These are phyloP conservation scores for Coregonus clupeaformis DNA, from an alignment of 2,113 vertebrate species.

Conservation along the genomic window DNA sequence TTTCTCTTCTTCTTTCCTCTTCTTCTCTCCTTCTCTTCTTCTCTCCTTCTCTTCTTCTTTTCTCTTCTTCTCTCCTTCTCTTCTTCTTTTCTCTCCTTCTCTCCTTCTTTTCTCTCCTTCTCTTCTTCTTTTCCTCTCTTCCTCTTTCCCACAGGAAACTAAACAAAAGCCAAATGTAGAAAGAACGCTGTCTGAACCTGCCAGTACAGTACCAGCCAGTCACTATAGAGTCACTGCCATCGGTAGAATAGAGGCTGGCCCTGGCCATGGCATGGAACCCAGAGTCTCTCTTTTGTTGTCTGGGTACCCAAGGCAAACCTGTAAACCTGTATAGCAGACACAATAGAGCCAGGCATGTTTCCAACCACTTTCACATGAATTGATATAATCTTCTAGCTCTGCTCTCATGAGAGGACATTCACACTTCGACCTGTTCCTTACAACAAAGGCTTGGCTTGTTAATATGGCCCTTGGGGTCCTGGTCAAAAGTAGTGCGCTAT, in stretches of 20 bases:
- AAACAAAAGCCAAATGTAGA: constrained; percentile 16
- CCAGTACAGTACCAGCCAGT: constrained; percentile 13
- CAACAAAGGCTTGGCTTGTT: not conserved
- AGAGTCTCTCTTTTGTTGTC: not conserved
- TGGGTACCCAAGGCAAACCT: constrained; percentile 18
- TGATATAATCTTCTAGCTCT: constrained; percentile 5
- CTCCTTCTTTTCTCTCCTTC: not conserved
- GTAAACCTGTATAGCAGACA: constrained; percentile 17
- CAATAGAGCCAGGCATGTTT: constrained; percentile 21
- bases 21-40: not conserved
- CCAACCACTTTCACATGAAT: constrained; percentile 11
- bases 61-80: constrained; percentile 10
- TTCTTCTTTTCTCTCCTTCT: not conserved
- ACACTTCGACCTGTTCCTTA: constrained; percentile 1
- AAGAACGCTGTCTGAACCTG: constrained; percentile 11
- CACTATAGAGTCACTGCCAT: constrained; percentile 31
- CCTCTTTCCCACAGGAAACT: constrained; percentile 37
- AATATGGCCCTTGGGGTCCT: no score
- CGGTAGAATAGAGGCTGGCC: constrained; percentile 16
- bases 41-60: constrained; percentile 5
- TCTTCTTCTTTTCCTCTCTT: not conserved
- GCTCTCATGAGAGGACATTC: constrained; percentile 10
- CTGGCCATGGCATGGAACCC: constrained; percentile 22
- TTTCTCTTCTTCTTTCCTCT: not conserved
- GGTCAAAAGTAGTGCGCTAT: no score